phyloP scores from a whole-genome alignment of 2,797 vertebrate genomes.

The Falco rusticolus region DNA sequence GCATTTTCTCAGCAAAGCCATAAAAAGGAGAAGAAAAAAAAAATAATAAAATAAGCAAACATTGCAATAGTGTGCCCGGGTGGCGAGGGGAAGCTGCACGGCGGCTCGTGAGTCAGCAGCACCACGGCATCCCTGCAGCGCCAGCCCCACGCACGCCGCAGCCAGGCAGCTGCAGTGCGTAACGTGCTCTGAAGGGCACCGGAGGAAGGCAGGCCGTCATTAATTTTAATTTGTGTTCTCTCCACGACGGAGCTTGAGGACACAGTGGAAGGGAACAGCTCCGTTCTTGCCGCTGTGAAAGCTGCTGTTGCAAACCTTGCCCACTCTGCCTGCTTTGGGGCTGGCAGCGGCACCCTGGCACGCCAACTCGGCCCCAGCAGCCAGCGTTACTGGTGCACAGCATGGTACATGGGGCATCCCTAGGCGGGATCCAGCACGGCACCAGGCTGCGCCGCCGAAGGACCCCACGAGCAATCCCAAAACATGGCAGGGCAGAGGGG shows the following conservation, averaged over 20 bases:
- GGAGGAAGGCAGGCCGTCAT: rapidly evolving
- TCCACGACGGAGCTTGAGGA: background rate
- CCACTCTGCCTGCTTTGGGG: background rate
- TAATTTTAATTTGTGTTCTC: background rate
- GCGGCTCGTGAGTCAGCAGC: background rate
- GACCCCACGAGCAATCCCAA: background rate
- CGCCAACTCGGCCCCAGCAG: rapidly evolving
- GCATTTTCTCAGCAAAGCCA: conserved; percentile 1
- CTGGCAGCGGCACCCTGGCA: background rate
- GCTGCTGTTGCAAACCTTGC: background rate
- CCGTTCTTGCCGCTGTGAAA: background rate
- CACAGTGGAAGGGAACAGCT: rapidly evolving
- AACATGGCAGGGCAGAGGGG: background rate
- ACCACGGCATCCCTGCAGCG: background rate
- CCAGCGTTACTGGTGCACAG: rapidly evolving
- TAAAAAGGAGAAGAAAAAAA: background rate
- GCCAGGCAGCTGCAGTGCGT: rapidly evolving
- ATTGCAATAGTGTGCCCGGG: background rate
- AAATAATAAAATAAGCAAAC: background rate
- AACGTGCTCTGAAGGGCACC: background rate
- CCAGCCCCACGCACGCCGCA: background rate
- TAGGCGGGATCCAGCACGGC: rapidly evolving
- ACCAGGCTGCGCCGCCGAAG: background rate
- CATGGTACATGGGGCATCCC: background rate
- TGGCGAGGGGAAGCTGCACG: background rate